Conservation (phyloP, 2,113 vertebrate species). For the Bufo gargarizans region DNA sequence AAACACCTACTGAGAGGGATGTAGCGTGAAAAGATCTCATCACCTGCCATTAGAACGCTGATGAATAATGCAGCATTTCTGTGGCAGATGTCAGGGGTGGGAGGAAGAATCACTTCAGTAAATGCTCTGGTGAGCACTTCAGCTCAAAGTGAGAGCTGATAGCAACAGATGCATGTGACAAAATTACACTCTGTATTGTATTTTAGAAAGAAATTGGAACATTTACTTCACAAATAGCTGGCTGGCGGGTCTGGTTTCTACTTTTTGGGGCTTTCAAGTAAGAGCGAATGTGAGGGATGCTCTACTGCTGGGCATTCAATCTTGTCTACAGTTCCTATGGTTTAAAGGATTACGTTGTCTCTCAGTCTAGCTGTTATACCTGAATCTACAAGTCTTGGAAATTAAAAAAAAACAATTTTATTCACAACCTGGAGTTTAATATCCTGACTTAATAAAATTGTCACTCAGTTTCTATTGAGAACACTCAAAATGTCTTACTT, state of each 20-base stretch:
- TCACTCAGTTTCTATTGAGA: constrained; percentile 42
- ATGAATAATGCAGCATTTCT: constrained; percentile 86
- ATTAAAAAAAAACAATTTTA: constrained; percentile 51
- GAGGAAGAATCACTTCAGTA: constrained; percentile 76
- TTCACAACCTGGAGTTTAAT: constrained; percentile 42
- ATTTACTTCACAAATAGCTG: constrained; percentile 74
- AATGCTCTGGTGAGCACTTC: constrained; percentile 80
- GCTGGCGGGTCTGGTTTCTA: constrained; percentile 63
- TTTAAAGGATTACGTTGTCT: constrained; percentile 44
- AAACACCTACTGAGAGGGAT: constrained; percentile 85
- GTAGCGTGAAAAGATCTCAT: constrained; percentile 86
- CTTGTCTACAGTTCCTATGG: constrained; percentile 40
- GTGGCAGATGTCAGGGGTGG: constrained; percentile 82
- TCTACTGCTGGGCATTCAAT: constrained; percentile 62
- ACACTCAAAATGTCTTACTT: constrained; percentile 25
- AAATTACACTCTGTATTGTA: constrained; percentile 79
- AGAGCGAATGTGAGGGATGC: constrained; percentile 61
- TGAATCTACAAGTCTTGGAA: constrained; percentile 46
- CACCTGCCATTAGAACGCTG: constrained; percentile 83
- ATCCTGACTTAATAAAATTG: constrained; percentile 54
- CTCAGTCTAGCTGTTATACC: constrained; percentile 28
- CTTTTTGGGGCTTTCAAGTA: constrained; percentile 49
- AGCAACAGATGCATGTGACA: constrained; percentile 81
- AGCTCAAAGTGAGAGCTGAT: constrained; percentile 77
- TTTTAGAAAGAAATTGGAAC: constrained; percentile 76